Evolutionary conservation across 2,888 invertebrate genomes (phyloP).

Genomic region (Sceliomorpha sp.): DNA sequence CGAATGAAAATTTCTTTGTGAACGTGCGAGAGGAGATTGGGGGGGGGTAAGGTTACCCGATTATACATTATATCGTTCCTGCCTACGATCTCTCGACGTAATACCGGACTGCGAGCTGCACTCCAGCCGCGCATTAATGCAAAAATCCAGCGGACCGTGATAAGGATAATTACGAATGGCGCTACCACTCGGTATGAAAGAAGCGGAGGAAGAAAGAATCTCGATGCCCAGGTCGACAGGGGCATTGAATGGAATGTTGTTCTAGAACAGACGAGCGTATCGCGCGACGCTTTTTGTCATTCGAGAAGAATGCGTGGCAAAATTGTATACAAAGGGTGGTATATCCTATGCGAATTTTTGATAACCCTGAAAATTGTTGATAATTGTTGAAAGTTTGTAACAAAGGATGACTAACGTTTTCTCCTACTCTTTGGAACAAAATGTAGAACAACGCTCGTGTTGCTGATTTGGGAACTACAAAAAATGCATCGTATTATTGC

Average conservation of each 20-base stretch:
- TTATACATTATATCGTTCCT: constrained; percentile 26
- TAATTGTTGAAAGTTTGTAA: too few species aligned
- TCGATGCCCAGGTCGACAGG: constrained; percentile 22
- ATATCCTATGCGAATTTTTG: too few species aligned
- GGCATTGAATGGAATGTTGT: constrained; percentile 34
- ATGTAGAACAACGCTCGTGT: too few species aligned
- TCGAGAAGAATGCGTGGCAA: constrained; percentile 26
- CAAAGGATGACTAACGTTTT: too few species aligned
- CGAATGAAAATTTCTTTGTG: constrained; percentile 38
- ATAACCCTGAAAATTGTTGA: too few species aligned
- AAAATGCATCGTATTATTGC: too few species aligned
- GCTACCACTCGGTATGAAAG: constrained; percentile 28
- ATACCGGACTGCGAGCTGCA: constrained; percentile 16
- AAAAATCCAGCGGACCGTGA: constrained; percentile 40
- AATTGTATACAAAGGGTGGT: too few species aligned
- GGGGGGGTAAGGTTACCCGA: constrained; percentile 27
- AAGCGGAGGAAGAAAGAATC: constrained; percentile 38
- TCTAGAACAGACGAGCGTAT: constrained; percentile 34
- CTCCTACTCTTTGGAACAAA: too few species aligned
- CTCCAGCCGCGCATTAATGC: constrained; percentile 28
- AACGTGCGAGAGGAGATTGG: too few species aligned
- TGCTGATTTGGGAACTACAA: too few species aligned
- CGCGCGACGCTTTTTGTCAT: constrained; percentile 28
- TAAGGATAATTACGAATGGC: constrained; percentile 36
- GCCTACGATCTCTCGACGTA: constrained; percentile 18